These are phyloP conservation scores for Fulmarus glacialis DNA, from an alignment of 2,113 vertebrate species.

Conservation along the genomic window DNA sequence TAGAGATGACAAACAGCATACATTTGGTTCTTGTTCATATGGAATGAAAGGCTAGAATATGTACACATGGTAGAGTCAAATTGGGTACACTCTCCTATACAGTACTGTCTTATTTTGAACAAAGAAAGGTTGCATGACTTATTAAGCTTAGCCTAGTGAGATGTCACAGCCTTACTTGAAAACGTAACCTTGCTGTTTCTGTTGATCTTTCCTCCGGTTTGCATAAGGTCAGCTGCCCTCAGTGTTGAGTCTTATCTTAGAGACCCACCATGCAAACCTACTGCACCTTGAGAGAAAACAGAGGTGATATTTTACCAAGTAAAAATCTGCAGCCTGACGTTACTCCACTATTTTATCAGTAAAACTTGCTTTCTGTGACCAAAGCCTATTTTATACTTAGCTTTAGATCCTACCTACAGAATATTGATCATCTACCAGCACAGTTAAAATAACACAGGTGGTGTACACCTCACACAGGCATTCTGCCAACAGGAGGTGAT, in stretches of 20 bases:
- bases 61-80: background rate
- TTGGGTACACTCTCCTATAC: background rate
- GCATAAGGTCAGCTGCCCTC: background rate
- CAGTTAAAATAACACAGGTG: background rate
- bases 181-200: background rate
- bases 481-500: background rate
- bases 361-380: background rate
- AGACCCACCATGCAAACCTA: background rate
- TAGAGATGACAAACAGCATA: background rate
- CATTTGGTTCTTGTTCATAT: background rate
- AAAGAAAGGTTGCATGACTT: background rate
- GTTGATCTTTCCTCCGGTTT: background rate
- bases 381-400: background rate
- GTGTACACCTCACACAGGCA: background rate
- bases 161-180: background rate
- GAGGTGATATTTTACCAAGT: background rate
- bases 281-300: background rate
- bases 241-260: background rate
- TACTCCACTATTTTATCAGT: background rate
- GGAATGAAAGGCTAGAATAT: background rate
- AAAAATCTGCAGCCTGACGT: background rate
- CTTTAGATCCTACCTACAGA: background rate
- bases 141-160: background rate
- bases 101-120: background rate
- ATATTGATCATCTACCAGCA: background rate